phyloP scores from a whole-genome alignment of 2,113 vertebrate species.

The Hyaena hyaena region DNA sequence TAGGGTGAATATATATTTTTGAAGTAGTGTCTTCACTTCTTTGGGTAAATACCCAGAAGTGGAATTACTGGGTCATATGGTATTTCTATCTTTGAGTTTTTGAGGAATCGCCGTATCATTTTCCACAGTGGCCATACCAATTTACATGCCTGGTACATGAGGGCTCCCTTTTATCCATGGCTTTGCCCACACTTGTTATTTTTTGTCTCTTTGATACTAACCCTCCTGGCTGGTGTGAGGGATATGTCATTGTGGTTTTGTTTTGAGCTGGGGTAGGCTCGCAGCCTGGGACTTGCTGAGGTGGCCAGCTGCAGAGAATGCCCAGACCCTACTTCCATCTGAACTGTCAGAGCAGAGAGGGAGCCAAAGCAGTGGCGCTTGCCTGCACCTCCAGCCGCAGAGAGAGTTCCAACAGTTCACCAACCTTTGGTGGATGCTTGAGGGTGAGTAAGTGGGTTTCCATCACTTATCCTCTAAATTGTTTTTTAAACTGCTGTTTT shows the following conservation, averaged over 20 bases:
- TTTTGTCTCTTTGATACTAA: not conserved
- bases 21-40: not conserved
- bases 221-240: too few species aligned
- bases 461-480: not conserved
- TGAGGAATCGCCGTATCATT: not conserved
- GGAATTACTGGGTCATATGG: not conserved
- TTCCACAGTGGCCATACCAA: not conserved
- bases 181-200: not conserved
- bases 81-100: not conserved
- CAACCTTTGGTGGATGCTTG: not conserved
- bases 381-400: not conserved
- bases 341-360: not conserved
- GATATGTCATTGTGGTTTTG: not conserved
- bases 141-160: not conserved
- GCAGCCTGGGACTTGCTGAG: not conserved
- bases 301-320: not conserved
- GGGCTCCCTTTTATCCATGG: not conserved
- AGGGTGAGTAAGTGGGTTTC: not conserved
- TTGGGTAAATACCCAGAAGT: not conserved
- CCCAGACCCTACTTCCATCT: not conserved
- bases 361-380: not conserved
- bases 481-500: not conserved
- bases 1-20: not conserved
- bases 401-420: not conserved
- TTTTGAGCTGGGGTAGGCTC: not conserved